Conservation (phyloP, 53 echinoderm and acorn worm species). For the Echinarachnius parma region DNA sequence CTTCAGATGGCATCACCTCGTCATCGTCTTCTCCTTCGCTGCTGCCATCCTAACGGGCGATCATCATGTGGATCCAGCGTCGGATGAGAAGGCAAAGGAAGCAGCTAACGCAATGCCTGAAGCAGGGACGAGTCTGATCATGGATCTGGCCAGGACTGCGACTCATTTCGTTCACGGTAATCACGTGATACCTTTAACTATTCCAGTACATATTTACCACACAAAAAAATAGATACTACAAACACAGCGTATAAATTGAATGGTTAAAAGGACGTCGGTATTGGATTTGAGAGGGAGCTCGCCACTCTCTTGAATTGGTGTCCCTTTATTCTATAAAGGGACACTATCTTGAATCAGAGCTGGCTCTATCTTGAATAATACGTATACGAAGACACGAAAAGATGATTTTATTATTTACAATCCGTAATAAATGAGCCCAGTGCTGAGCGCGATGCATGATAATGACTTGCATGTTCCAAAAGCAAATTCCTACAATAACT, state of each 20-base stretch:
- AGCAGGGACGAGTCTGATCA: background rate
- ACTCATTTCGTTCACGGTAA: constrained; percentile 5
- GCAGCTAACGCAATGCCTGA: constrained; percentile 29
- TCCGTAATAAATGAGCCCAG: too few species aligned
- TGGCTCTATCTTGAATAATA: background rate
- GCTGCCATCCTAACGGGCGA: constrained; percentile 20
- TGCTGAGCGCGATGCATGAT: too few species aligned
- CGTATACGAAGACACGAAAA: too few species aligned
- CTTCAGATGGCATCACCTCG: background rate
- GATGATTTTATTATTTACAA: too few species aligned
- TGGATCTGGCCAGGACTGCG: background rate
- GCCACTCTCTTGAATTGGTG: too few species aligned
- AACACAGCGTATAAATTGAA: too few species aligned
- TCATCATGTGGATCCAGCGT: background rate
- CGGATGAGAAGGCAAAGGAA: constrained; percentile 9
- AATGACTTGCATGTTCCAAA: too few species aligned
- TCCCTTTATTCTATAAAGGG: too few species aligned
- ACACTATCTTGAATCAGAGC: background rate
- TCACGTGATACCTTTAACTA: background rate
- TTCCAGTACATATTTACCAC: background rate
- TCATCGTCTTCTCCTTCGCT: constrained; percentile 23
- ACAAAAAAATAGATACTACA: background rate
- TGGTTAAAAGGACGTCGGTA: too few species aligned
- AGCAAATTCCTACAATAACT: too few species aligned
- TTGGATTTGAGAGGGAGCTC: too few species aligned